Conservation (phyloP, 35 echinoderm and acorn worm species). For the Heliocidaris tuberculata region DNA sequence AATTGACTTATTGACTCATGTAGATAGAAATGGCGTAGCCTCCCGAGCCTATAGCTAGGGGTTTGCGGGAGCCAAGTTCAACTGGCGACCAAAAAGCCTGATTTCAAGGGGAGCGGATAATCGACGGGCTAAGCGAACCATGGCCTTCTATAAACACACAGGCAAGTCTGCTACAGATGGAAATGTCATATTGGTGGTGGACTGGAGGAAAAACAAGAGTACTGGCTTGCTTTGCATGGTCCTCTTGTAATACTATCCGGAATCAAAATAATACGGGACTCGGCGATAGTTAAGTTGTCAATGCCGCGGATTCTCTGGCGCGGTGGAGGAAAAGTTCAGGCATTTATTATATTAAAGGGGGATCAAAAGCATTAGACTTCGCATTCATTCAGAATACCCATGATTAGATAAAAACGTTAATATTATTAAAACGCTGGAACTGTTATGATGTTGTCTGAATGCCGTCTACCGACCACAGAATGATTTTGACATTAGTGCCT, state of each 20-base stretch:
- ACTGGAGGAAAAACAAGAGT: slow-evolving; percentile 27
- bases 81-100: not conserved
- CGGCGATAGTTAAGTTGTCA: slow-evolving; percentile 48
- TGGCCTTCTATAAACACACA: slow-evolving; percentile 43
- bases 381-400: not conserved
- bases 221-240: slow-evolving; percentile 36
- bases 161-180: slow-evolving; percentile 35
- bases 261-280: slow-evolving; percentile 46
- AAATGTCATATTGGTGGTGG: slow-evolving; percentile 36
- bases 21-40: not conserved
- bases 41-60: too few relatives aligned
- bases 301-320: not conserved
- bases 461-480: not conserved
- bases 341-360: not conserved
- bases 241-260: slow-evolving; percentile 43
- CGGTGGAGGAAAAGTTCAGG: slow-evolving; percentile 39
- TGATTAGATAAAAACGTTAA: not conserved
- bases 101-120: not conserved
- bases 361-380: not conserved
- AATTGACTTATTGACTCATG: slow-evolving; percentile 28
- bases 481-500: not conserved
- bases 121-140: slow-evolving; percentile 24
- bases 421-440: not conserved
- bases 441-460: not conserved
- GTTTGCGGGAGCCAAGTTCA: not conserved